These are phyloP conservation scores for Rhynchomys soricoides DNA, from an alignment of 2,113 vertebrate species.

Conservation along the genomic window DNA sequence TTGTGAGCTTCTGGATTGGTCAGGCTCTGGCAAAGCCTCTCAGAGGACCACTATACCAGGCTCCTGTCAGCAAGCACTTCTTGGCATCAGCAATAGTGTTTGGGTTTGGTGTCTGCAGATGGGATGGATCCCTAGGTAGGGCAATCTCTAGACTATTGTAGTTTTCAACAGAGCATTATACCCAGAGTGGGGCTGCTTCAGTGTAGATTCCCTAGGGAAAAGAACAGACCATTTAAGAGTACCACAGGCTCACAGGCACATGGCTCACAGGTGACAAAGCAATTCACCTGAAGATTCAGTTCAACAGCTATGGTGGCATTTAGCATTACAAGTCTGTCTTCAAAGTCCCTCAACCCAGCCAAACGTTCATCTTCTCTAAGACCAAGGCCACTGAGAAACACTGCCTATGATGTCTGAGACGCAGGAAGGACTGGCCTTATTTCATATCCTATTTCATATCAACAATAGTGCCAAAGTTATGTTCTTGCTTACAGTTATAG, in stretches of 20 bases:
- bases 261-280: not conserved
- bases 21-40: no score
- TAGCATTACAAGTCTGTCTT: not conserved
- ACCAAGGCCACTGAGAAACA: not conserved
- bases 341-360: not conserved
- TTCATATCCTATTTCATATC: not conserved
- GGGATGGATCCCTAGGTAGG: no score
- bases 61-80: no score
- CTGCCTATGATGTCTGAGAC: not conserved
- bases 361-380: not conserved
- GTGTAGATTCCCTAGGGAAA: not conserved
- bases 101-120: no score
- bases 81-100: no score
- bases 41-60: no score
- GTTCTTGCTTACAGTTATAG: not conserved
- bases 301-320: not conserved
- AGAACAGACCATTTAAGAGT: not conserved
- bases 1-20: no score
- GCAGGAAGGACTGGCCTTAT: not conserved
- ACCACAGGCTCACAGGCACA: not conserved
- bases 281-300: not conserved
- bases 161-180: not conserved
- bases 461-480: not conserved
- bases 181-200: not conserved
- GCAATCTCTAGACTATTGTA: not conserved